A percentile compares a stretch with the other conserved stretches of the same genome.
Evolutionary conservation across 2,797 vertebrate species (phyloP).

Genomic region (Scyliorhinus canicula): DNA sequence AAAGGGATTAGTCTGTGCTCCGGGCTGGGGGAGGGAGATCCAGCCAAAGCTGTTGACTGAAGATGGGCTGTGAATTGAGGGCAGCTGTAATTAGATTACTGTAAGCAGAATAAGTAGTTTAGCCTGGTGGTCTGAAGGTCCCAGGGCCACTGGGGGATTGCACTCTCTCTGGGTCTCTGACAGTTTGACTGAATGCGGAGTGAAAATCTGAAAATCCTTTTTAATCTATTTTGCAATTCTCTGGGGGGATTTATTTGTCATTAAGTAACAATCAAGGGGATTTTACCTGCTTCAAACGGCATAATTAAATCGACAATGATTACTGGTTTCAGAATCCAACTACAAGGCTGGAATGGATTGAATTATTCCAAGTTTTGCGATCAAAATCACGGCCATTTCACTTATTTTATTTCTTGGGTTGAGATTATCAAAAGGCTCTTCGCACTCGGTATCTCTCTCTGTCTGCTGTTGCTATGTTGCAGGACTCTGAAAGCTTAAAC

Average conservation of each 20-base stretch:
- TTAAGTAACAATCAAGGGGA: slow-evolving; percentile 59
- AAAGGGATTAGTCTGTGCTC: slow-evolving; percentile 59
- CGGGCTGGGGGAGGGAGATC: slow-evolving; percentile 45
- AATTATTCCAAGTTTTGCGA: background rate
- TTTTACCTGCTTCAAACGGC: slow-evolving; percentile 54
- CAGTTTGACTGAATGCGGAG: slow-evolving; percentile 64
- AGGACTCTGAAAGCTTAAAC: slow-evolving; percentile 58
- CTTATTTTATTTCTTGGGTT: background rate
- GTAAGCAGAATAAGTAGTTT: slow-evolving; percentile 73
- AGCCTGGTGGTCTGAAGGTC: slow-evolving; percentile 71
- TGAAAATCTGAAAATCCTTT: slow-evolving; percentile 63
- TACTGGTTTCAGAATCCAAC: background rate
- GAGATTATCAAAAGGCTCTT: slow-evolving; percentile 26
- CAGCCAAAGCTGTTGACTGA: slow-evolving; percentile 56
- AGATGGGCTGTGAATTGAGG: slow-evolving; percentile 58
- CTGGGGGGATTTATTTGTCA: slow-evolving; percentile 67
- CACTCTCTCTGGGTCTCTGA: slow-evolving; percentile 58
- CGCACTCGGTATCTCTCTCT: background rate
- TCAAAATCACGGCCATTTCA: background rate
- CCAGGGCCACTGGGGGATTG: slow-evolving; percentile 56
- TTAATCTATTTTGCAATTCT: slow-evolving; percentile 65
- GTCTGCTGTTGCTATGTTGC: slow-evolving; percentile 62
- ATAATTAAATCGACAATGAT: slow-evolving; percentile 46
- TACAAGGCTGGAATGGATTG: background rate
- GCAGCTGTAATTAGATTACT: slow-evolving; percentile 77